These are phyloP conservation scores for Castor canadensis DNA, from an alignment of 2,113 vertebrate species.

Conservation along the genomic window DNA sequence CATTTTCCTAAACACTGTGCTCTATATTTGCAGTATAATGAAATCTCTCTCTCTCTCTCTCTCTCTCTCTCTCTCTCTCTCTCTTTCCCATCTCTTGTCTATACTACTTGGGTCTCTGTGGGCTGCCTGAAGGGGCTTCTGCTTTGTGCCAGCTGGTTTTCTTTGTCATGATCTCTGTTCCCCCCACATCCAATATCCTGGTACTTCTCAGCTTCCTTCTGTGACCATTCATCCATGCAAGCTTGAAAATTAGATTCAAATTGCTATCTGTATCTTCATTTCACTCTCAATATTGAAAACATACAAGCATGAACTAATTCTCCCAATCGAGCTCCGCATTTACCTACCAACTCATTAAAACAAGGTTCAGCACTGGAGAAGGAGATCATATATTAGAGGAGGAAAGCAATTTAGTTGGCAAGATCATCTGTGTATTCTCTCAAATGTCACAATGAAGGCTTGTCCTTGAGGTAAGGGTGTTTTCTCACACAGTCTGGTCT, in stretches of 20 bases:
- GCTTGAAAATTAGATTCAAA: slow-evolving; percentile 63
- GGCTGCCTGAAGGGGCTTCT: not conserved
- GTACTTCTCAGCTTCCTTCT: slow-evolving; percentile 36
- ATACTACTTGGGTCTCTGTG: not conserved
- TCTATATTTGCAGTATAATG: not conserved
- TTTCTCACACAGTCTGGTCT: not conserved
- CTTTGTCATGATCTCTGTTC: not conserved
- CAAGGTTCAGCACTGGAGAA: slow-evolving; percentile 26
- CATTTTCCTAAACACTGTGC: not conserved
- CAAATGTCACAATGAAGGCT: slow-evolving; percentile 31
- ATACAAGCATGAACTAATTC: slow-evolving; percentile 36
- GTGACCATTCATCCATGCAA: slow-evolving; percentile 68
- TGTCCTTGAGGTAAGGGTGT: slow-evolving; percentile 63
- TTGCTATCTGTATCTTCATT: slow-evolving; percentile 56
- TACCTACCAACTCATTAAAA: slow-evolving; percentile 63
- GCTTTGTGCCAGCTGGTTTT: not conserved
- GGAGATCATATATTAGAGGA: slow-evolving; percentile 53
- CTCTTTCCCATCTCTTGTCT: not conserved
- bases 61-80: not conserved
- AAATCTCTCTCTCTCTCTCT: not conserved
- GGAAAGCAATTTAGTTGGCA: slow-evolving; percentile 12
- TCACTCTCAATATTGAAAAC: slow-evolving; percentile 51
- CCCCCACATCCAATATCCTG: not conserved
- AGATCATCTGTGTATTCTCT: slow-evolving; percentile 44
- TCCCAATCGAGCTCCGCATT: slow-evolving; percentile 51